These are phyloP conservation scores for Campylorhamphus procurvoides DNA, from an alignment of 2,113 vertebrate genomes.

Conservation along the genomic window DNA sequence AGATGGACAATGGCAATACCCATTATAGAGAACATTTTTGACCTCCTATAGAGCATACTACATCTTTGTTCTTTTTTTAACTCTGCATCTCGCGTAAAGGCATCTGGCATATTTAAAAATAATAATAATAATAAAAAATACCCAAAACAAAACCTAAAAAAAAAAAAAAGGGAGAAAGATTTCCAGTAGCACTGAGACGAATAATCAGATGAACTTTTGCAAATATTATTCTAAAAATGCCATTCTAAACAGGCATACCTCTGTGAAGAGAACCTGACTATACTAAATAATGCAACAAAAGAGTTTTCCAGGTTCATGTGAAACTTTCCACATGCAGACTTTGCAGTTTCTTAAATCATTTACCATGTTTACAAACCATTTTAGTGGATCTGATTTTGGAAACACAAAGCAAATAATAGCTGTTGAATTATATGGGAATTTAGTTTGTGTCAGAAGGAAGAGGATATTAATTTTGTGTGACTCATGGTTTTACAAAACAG, in stretches of 20 bases:
- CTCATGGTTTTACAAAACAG: background rate
- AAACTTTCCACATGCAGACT: constrained; percentile 55
- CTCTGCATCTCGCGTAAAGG: background rate
- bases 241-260: constrained; percentile 52
- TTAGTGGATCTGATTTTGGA: constrained; percentile 42
- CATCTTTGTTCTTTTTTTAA: background rate
- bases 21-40: background rate
- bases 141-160: too few species aligned
- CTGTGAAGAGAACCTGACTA: constrained; percentile 66
- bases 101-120: background rate
- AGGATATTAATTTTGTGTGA: background rate
- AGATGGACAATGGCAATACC: background rate
- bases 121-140: too few species aligned
- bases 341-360: constrained; percentile 72
- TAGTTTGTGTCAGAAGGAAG: background rate
- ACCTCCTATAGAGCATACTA: background rate
- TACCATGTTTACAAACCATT: constrained; percentile 55
- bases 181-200: constrained; percentile 17
- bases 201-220: constrained; percentile 59
- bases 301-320: constrained; percentile 66
- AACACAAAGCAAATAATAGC: constrained; percentile 47
- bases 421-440: background rate
- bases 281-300: constrained; percentile 78
- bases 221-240: constrained; percentile 70
- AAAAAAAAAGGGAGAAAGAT: background rate